Percentiles rank a stretch among this genome's conserved stretches.
phyloP scores from a whole-genome alignment of 2,113 vertebrate genomes.

The Murina feae region DNA sequence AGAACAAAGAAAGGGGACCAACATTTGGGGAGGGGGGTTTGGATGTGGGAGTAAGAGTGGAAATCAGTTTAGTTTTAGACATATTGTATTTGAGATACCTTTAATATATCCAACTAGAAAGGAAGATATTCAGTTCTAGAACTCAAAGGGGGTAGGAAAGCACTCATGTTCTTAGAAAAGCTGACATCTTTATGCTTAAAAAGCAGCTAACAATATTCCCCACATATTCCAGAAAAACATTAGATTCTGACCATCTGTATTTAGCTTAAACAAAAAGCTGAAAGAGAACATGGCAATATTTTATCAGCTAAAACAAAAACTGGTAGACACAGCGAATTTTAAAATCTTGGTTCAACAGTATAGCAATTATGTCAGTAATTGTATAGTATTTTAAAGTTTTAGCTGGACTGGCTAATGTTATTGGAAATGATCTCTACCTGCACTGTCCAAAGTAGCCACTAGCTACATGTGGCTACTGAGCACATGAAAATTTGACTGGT shows the following conservation, averaged over 20 bases:
- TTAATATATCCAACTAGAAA: neutral
- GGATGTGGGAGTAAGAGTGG: neutral
- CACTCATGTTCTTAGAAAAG: neutral
- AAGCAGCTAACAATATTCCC: conserved; percentile 25
- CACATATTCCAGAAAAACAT: conserved; percentile 23
- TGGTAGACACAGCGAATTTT: neutral
- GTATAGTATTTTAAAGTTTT: neutral
- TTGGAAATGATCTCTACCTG: neutral
- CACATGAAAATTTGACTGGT: neutral
- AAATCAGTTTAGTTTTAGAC: neutral
- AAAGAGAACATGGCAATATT: conserved; percentile 10
- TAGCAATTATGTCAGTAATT: neutral
- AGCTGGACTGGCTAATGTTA: neutral
- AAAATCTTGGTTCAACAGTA: neutral
- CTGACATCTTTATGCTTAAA: conserved; percentile 33
- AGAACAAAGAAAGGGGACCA: neutral
- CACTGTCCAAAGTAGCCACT: neutral
- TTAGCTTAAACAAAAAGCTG: conserved; percentile 46
- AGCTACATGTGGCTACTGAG: neutral
- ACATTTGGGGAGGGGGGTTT: neutral
- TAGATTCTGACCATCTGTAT: conserved; percentile 45
- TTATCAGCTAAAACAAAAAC: conserved; percentile 54
- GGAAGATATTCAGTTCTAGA: neutral
- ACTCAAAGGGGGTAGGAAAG: neutral
- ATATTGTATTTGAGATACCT: neutral